These are phyloP conservation scores for Adineta ricciae DNA, from an alignment of 2,888 invertebrate genomes.

Conservation along the genomic window DNA sequence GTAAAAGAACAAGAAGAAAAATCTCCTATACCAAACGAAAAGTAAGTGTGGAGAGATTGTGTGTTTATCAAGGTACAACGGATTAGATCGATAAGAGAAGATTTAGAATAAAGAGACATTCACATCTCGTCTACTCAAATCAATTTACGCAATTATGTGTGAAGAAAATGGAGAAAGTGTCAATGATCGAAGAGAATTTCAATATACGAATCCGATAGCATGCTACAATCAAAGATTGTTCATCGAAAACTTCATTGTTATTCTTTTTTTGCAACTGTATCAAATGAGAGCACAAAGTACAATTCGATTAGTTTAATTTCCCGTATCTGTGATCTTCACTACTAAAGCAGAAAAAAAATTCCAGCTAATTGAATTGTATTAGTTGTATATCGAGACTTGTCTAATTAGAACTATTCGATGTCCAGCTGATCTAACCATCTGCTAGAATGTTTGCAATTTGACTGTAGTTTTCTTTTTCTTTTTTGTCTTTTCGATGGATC, in stretches of 20 bases:
- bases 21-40: not conserved
- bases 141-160: no score
- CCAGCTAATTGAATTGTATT: not conserved
- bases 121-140: no score
- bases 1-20: not conserved
- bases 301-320: not conserved
- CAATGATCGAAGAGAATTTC: no score
- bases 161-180: no score
- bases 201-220: no score
- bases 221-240: no score
- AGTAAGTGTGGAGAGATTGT: not conserved
- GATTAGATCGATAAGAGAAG: not conserved
- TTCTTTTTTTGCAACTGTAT: not conserved
- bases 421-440: not conserved
- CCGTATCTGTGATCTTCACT: not conserved
- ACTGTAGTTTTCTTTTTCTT: not conserved
- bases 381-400: constrained; percentile 1
- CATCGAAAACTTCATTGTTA: not conserved
- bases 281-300: not conserved
- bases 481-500: constrained; percentile 5
- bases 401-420: not conserved
- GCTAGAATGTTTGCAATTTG: not conserved
- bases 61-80: not conserved
- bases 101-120: not conserved
- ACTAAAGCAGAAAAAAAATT: not conserved